Base-by-base conservation (phyloP, 2,888 invertebrate genomes). In the Mesodorylaimus sp. region DNA sequence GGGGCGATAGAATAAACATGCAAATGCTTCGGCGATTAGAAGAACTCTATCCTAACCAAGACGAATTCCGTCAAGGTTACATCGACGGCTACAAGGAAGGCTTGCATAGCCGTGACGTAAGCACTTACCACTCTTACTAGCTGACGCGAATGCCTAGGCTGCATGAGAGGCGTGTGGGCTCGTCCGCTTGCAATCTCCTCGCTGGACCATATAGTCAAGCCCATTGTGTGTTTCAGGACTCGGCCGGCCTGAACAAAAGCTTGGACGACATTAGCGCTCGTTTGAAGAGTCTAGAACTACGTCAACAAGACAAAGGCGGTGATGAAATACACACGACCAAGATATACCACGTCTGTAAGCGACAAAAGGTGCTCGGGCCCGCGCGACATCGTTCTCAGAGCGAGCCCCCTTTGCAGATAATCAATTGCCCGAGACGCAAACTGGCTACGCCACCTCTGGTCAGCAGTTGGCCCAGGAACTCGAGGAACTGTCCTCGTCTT, bases 311-410 rank as follows among this genome's bases (percentile, higher is more conserved):
- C 5, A 21, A 45, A 3, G 49, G 26, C 27, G 65, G 63, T 46
- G 65, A 65, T 48, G 65, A 65, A 52, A 60, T 65, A 29, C 65
- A 65, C 50, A 60, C 62, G n/a, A 65, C 65, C 2, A 66, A 63
- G 55, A 65, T 65, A 55, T 65, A 66, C 54, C 65, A 65, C 55
- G 65, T 65, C 52, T 65, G 61, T 61, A 52, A 61, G 62, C 60
- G n/a, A n/a, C n/a, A n/a, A n/a, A n/a, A n/a, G n/a, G 5, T 10
- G n/a, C 16, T 39, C 32, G 32, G 32, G 10, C 32, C 7, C 13
- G 13, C 10, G 10, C 10, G n/a, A n/a, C n/a, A n/a, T n/a, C n/a
- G n/a, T n/a, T n/a, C n/a, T n/a, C n/a, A n/a, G n/a, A n/a, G n/a
- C n/a, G n/a, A n/a, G n/a, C n/a, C n/a, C n/a, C n/a, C n/a, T n/a